Evolutionary conservation across 2,113 vertebrate species (phyloP), one percentile per base, ranked within the genome.

Genomic region (Ceratotherium simum): DNA sequence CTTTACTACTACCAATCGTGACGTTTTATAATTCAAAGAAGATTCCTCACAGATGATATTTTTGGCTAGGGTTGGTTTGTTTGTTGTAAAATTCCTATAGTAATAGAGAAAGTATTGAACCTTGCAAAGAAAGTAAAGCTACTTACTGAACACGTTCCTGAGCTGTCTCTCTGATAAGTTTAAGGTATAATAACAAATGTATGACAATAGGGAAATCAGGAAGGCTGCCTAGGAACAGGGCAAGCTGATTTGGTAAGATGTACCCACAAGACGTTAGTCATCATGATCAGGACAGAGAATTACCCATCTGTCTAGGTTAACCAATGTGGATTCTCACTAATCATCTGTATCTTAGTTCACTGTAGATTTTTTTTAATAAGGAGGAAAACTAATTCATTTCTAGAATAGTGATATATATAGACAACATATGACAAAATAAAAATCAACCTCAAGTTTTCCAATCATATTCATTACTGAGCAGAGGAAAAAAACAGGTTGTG

Each of bases 361-460:
- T 54, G n/a, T 7, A 62, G 31, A 13, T 5, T 25, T 64, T 21
- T 78, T 73, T 81, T 72, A 95, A 42, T 72, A 69, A 94, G 17
- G 7, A 2, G 11, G 18, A 48, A 96, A 89, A 84, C 29, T 11
- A 92, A 90, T 42, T 87, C 14, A 54, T 82, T 82, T 81, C 58
- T 18, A 93, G 39, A 83, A 69, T 4, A 89, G 27, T 46, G 9
- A 36, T 78, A 85, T 83, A 5, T 60, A 85, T 75, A 42, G 42
- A 67, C 17, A 79, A 80, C 46, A 92, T 36, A 65, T 3, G n/a
- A 76, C 25, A 93, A 96, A 67, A 51, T 81, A 96, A 95, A 96
- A 96, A 69, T 80, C 58, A 89, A 65, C 42, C 17, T 92, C 16
- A 88, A 75, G 70, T 73, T 96, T 93, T 48, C 83, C 51, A 92